Percentiles rank a stretch among this genome's conserved stretches.
Conservation (phyloP, 1,140 invertebrate genomes). For the Achatina immaculata region DNA sequence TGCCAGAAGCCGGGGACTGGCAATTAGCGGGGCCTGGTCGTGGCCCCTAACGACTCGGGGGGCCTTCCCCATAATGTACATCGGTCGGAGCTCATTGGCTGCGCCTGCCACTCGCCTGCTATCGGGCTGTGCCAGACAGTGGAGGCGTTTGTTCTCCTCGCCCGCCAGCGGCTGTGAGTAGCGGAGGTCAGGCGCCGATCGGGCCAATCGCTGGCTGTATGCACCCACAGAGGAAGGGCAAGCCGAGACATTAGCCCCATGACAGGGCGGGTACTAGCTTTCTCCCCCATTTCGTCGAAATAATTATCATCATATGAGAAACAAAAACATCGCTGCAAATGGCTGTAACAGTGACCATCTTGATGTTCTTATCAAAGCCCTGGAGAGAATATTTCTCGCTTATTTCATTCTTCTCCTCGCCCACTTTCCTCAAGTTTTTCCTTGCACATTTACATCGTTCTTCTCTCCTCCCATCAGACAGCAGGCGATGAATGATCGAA, state of each 20-base stretch:
- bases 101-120: conserved; percentile 2
- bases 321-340: neutral
- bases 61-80: neutral
- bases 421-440: neutral
- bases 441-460: too few relatives aligned
- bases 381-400: neutral
- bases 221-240: conserved; percentile 40
- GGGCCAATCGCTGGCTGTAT: conserved; percentile 24
- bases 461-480: neutral
- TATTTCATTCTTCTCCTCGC: neutral
- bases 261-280: conserved; percentile 30
- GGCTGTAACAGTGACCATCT: neutral
- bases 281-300: conserved; percentile 36
- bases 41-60: conserved; percentile 47
- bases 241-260: conserved; percentile 34
- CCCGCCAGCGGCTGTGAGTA: conserved; percentile 17
- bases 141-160: neutral
- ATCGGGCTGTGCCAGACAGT: neutral
- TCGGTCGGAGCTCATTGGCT: conserved; percentile 13
- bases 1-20: conserved; percentile 68
- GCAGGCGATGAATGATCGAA: neutral
- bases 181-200: conserved; percentile 13
- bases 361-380: neutral
- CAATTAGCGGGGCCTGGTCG: conserved; percentile 67
- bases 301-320: conserved; percentile 25